A percentile compares a stretch with the other conserved stretches of the same genome.
These are phyloP conservation scores for Wiebesia pumilae DNA, from an alignment of 1,140 invertebrate genomes.

Conservation along the genomic window DNA sequence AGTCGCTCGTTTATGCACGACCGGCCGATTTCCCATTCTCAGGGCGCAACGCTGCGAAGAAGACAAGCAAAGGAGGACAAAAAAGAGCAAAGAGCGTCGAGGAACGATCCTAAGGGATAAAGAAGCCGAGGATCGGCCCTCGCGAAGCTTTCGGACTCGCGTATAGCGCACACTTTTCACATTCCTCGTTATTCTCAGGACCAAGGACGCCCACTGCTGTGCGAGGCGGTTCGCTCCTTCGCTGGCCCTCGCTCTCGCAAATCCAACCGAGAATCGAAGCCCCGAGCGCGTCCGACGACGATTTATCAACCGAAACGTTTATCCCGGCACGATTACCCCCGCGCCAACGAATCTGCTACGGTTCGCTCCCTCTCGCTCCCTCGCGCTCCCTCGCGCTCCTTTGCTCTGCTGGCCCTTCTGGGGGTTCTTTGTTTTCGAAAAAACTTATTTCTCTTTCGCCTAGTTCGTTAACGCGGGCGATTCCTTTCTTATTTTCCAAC, in stretches of 20 bases:
- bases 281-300: slow-evolving; percentile 47
- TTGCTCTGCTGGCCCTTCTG: not conserved
- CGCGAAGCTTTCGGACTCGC: slow-evolving; percentile 7
- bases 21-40: too few species aligned
- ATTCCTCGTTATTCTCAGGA: slow-evolving; percentile 60
- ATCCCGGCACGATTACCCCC: slow-evolving; percentile 40
- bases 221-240: not conserved
- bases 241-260: not conserved
- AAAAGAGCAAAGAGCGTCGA: not conserved
- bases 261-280: slow-evolving; percentile 50
- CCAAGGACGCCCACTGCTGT: slow-evolving; percentile 58
- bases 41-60: too few species aligned
- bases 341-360: not conserved
- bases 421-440: not conserved
- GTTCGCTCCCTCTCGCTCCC: not conserved
- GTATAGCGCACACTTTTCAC: slow-evolving; percentile 55
- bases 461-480: not conserved
- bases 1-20: too few species aligned
- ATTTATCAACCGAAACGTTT: slow-evolving; percentile 56
- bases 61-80: too few species aligned
- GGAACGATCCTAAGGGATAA: not conserved
- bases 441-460: not conserved
- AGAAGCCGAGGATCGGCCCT: not conserved
- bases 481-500: not conserved
- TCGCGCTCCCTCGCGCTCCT: not conserved